These are phyloP conservation scores for Acanthoscelides obtectus DNA, from an alignment of 2,888 invertebrate genomes.

Conservation along the genomic window DNA sequence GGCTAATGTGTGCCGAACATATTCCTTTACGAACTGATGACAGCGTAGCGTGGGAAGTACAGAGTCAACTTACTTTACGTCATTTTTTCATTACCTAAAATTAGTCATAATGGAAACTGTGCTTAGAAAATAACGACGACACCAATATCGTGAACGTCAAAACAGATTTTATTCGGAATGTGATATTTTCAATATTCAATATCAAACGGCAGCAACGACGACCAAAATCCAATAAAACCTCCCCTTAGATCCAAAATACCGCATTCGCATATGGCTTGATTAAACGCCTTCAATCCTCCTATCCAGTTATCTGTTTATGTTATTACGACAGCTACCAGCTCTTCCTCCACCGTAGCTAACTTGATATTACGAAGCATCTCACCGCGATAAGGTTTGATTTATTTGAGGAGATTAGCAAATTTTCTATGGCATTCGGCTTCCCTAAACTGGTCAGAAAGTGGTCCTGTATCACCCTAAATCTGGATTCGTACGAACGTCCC, in stretches of 20 bases:
- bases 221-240: neutral
- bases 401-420: constrained; percentile 31
- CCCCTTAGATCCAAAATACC: neutral
- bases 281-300: neutral
- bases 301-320: neutral
- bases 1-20: too few species aligned
- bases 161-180: neutral
- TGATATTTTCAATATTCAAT: neutral
- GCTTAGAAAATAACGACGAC: neutral
- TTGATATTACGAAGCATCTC: constrained; percentile 16
- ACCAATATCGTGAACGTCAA: neutral
- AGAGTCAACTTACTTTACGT: too few species aligned
- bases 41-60: too few species aligned
- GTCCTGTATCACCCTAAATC: constrained; percentile 22
- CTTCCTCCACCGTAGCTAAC: constrained; percentile 16
- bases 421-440: constrained; percentile 30
- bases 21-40: too few species aligned
- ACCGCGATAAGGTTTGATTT: constrained; percentile 28
- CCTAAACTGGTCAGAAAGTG: constrained; percentile 26
- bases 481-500: constrained; percentile 6
- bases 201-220: neutral
- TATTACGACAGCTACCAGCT: neutral
- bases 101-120: too few species aligned
- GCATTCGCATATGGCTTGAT: neutral
- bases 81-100: too few species aligned